Conservation (phyloP, 1,140 invertebrate species). For the Diorhabda elongata region DNA sequence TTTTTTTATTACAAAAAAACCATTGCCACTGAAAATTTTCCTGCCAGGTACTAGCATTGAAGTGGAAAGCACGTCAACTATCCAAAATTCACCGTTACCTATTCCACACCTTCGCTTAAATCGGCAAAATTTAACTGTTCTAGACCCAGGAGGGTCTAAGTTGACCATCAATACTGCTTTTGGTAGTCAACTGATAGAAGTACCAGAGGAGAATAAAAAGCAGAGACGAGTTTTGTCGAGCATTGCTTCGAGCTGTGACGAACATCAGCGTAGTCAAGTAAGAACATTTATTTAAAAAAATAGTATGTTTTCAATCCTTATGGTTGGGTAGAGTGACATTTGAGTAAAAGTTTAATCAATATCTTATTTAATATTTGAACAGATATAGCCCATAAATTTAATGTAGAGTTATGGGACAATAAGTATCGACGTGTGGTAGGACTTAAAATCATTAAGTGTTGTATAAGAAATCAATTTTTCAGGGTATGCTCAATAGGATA, state of each 20-base stretch:
- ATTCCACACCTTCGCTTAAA: constrained; percentile 34
- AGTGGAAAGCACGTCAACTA: constrained; percentile 43
- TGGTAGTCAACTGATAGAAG: constrained; percentile 46
- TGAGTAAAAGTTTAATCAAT: no score
- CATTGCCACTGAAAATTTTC: constrained; percentile 28
- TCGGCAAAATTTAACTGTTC: constrained; percentile 38
- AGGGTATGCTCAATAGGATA: constrained; percentile 40
- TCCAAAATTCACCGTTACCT: constrained; percentile 42
- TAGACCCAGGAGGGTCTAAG: constrained; percentile 47
- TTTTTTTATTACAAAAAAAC: neutral
- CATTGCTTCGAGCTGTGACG: constrained; percentile 53
- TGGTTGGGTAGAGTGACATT: no score
- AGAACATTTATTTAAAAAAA: neutral
- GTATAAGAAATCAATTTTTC: neutral
- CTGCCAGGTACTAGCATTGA: constrained; percentile 42
- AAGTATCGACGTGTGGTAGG: no score
- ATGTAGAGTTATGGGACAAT: no score
- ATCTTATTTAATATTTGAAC: no score
- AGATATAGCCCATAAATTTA: no score
- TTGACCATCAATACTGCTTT: constrained; percentile 50
- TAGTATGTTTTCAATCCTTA: no score
- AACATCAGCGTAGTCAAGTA: constrained; percentile 47
- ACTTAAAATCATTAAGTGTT: no score
- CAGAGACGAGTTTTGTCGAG: constrained; percentile 50
- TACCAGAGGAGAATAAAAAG: constrained; percentile 42